These are phyloP conservation scores for Onychomys torridus DNA, from an alignment of 2,797 vertebrate species.

Conservation along the genomic window DNA sequence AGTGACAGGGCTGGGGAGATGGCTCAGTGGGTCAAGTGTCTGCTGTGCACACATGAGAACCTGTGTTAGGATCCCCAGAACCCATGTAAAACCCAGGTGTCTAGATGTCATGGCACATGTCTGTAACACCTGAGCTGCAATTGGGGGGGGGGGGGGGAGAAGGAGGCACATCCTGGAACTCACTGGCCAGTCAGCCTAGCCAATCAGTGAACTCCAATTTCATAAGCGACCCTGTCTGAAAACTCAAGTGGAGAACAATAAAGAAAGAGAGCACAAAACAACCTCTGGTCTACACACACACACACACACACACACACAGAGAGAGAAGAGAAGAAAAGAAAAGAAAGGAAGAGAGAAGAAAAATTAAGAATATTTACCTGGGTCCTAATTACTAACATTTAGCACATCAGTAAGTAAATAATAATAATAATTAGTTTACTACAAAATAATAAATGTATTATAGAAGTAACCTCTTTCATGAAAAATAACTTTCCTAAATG, in stretches of 20 bases:
- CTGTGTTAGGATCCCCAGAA: neutral
- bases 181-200: neutral
- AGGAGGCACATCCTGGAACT: neutral
- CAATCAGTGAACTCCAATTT: neutral
- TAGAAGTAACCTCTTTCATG: neutral
- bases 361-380: neutral
- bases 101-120: neutral
- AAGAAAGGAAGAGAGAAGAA: neutral
- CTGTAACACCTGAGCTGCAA: neutral
- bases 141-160: accelerated
- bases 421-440: slow-evolving; percentile 27
- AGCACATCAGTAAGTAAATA: neutral
- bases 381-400: neutral
- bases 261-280: neutral
- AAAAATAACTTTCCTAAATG: slow-evolving; percentile 53
- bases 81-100: neutral
- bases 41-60: neutral
- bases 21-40: no score
- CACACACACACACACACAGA: neutral
- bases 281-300: neutral
- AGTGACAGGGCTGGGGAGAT: neutral
- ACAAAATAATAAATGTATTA: slow-evolving; percentile 19
- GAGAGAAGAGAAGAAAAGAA: no score
- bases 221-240: neutral
- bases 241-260: neutral